These are phyloP conservation scores for Vireo altiloquus DNA, from an alignment of 2,113 vertebrate species.

Conservation along the genomic window DNA sequence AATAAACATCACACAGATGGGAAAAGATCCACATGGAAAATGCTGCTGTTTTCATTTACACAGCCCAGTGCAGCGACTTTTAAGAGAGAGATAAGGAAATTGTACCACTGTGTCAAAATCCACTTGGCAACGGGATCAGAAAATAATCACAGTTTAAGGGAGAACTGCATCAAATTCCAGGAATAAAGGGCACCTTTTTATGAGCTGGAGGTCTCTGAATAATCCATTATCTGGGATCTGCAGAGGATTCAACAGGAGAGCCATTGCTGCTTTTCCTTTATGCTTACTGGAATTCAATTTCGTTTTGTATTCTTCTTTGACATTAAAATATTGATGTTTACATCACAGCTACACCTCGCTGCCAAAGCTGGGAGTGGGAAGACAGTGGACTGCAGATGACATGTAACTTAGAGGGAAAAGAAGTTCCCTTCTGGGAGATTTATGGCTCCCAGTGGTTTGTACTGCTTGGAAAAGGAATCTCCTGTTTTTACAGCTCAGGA, in stretches of 20 bases:
- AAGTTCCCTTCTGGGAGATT: not conserved
- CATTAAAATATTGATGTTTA: constrained; percentile 61
- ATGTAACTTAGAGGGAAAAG: constrained; percentile 17
- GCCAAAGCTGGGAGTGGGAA: not conserved
- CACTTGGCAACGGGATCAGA: not conserved
- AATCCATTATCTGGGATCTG: constrained; percentile 62
- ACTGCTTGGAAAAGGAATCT: not conserved
- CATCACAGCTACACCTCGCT: not conserved
- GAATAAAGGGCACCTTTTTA: constrained; percentile 36
- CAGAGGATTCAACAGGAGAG: constrained; percentile 34
- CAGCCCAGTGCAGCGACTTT: not conserved
- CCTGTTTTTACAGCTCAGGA: not conserved
- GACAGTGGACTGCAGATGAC: constrained; percentile 10
- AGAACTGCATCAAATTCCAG: constrained; percentile 26
- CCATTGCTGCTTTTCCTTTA: not conserved
- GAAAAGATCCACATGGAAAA: not conserved
- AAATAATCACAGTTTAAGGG: constrained; percentile 43
- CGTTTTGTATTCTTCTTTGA: constrained; percentile 34
- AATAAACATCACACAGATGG: not conserved
- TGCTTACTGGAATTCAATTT: constrained; percentile 48
- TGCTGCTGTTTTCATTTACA: not conserved
- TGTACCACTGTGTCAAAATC: constrained; percentile 10
- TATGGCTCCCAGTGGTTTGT: not conserved
- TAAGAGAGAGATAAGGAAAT: constrained; percentile 26
- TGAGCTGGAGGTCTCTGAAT: constrained; percentile 49